Evolutionary conservation across 2,113 vertebrate species (phyloP), one percentile per base, ranked within the genome.

Genomic region (Rhinichthys klamathensis): DNA sequence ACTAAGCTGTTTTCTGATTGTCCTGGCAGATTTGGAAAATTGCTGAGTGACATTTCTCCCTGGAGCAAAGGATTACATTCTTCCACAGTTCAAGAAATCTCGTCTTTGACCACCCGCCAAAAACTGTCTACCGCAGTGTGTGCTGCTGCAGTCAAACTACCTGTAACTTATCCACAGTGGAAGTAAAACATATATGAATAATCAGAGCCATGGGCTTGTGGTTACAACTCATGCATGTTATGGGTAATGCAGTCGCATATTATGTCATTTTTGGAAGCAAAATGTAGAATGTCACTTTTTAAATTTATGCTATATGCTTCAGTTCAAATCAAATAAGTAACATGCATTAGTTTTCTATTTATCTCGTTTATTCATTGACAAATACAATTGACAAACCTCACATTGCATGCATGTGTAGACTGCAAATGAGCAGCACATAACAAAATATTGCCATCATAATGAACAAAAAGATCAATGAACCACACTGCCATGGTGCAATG

Each of bases 1-100:
- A 86, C 93, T 91, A 91, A 93, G 86, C 80, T 91, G 90, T 93
- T 90, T 90, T 92, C 89, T 92, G 90, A 89, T 38, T 46, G 56
- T 78, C 78, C 51, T 70, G 79, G 60, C 58, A 87, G 74, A 80
- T 90, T 83, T 87, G 82, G 77, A 49, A 84, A 74, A 84, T 63
- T 51, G 32, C 27, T 38, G 27, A 32, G 15, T 51, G 46, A 81
- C 83, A 82, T 27, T 74, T 84, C 75, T 84, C 67, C 83, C 89
- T 89, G 77, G 49, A 90, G 87, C 74, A 86, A 79, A 85, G 87
- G 85, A 85, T 91, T 83, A 87, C 60, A 88, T 81, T 25, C 23
- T 85, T 83, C 76, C 27, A 63, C 46, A 49, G n/a, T 6, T 86
- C 56, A 60, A 38, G 69, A n/a, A 32, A 10, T 11, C 35, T 69